phyloP scores from a whole-genome alignment of 2,888 invertebrate genomes.

The Limnephilus rhombicus region DNA sequence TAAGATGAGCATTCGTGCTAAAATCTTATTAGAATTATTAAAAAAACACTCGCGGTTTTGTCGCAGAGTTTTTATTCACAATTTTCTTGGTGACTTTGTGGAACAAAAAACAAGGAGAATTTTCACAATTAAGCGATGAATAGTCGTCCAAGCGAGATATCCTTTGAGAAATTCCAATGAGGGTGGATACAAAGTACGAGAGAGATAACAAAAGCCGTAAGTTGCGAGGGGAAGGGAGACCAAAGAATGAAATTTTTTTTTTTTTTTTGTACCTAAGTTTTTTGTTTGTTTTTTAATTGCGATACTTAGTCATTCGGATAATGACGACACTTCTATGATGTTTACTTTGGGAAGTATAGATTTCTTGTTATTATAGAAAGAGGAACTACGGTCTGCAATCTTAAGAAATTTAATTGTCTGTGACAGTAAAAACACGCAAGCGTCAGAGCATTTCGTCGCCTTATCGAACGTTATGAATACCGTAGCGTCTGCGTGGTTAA shows the following conservation, averaged over 20 bases:
- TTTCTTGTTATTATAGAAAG: not conserved
- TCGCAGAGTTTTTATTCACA: not conserved
- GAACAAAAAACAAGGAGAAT: conserved; percentile 13
- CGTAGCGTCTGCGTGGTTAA: too few relatives aligned
- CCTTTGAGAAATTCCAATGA: conserved; percentile 37
- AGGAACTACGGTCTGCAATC: not conserved
- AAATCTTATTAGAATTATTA: too few relatives aligned
- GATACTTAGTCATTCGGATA: not conserved
- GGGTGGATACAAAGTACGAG: not conserved
- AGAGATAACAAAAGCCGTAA: not conserved
- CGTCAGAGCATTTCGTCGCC: too few relatives aligned
- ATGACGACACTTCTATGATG: not conserved
- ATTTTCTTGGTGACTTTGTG: conserved; percentile 1
- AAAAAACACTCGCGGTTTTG: not conserved
- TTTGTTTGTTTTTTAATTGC: not conserved
- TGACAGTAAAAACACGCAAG: not conserved
- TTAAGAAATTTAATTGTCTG: not conserved
- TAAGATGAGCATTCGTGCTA: too few relatives aligned
- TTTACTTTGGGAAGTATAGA: not conserved
- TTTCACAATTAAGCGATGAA: conserved; percentile 10
- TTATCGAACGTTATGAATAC: too few relatives aligned
- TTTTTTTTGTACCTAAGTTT: not conserved
- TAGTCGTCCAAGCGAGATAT: conserved; percentile 11
- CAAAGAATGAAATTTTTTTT: not conserved
- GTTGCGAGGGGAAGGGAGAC: not conserved